A percentile compares a stretch with the other conserved stretches of the same genome.
These are phyloP conservation scores for Pionites leucogaster DNA, from an alignment of 2,113 vertebrate species.

Conservation along the genomic window DNA sequence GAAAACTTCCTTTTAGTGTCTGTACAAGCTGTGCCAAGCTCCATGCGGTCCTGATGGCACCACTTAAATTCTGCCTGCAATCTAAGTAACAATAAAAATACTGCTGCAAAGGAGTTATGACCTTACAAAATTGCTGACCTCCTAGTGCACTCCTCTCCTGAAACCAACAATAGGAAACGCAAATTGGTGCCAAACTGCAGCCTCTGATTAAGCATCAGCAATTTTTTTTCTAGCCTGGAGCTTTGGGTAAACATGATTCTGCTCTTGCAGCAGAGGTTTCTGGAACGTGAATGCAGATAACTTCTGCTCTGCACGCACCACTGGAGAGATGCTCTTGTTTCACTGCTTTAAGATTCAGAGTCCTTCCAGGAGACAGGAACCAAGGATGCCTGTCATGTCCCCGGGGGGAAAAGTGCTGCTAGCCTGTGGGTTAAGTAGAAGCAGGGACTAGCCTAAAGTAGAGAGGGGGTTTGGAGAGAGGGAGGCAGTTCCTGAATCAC, in stretches of 20 bases:
- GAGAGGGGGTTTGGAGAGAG: background rate
- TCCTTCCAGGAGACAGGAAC: background rate
- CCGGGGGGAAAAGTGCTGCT: background rate
- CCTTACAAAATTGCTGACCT: background rate
- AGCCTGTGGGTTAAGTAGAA: background rate
- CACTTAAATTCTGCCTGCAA: background rate
- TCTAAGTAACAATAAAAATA: background rate
- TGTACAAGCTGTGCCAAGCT: background rate
- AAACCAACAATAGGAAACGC: background rate
- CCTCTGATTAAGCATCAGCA: background rate
- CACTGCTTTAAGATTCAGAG: background rate
- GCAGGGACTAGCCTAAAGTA: background rate
- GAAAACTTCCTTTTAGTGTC: background rate
- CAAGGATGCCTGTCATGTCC: background rate
- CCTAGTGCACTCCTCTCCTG: background rate
- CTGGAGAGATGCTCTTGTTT: background rate
- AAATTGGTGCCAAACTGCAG: background rate
- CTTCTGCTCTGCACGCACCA: background rate
- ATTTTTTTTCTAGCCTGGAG: background rate
- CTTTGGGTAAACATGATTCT: background rate
- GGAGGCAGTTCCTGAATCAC: background rate
- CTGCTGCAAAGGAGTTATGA: background rate
- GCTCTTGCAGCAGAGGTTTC: background rate
- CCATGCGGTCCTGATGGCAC: fast-evolving
- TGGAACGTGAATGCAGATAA: background rate